These are phyloP conservation scores for Ctenicera cuprea DNA, from an alignment of 2,888 invertebrate genomes.

Conservation along the genomic window DNA sequence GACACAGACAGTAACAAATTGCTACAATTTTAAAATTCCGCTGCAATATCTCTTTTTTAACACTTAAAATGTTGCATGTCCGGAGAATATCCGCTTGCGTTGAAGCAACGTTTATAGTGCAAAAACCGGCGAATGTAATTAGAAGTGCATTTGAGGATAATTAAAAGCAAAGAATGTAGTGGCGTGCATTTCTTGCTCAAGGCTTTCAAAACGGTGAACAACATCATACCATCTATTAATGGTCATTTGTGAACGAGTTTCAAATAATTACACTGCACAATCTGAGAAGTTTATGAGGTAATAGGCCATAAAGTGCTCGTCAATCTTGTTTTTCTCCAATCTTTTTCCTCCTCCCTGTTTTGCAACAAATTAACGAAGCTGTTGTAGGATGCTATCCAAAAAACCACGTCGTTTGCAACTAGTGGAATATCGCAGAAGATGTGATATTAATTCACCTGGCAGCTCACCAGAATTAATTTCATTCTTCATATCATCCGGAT, in stretches of 20 bases:
- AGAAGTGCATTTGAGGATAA: constrained; percentile 34
- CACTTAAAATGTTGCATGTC: background rate
- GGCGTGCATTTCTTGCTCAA: constrained; percentile 27
- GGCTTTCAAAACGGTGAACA: constrained; percentile 23
- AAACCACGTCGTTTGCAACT: background rate
- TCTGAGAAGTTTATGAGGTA: constrained; percentile 28
- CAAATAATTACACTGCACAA: constrained; percentile 31
- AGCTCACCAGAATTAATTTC: constrained; percentile 3
- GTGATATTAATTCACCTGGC: background rate
- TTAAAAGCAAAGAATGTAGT: constrained; percentile 26
- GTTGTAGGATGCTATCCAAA: background rate
- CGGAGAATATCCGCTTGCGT: background rate
- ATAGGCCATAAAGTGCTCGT: constrained; percentile 27
- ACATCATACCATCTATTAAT: constrained; percentile 34
- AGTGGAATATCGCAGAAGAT: no score
- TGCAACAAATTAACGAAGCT: constrained; percentile 21
- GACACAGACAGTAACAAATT: background rate
- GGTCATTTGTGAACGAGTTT: constrained; percentile 36
- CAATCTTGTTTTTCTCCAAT: constrained; percentile 19
- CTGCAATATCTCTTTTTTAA: background rate
- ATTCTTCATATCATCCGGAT: constrained; percentile 3
- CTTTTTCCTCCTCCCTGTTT: constrained; percentile 13
- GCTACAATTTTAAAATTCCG: background rate
- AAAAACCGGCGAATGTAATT: constrained; percentile 30
- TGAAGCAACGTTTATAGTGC: background rate